Base-by-base conservation (phyloP, 2,888 invertebrate genomes). In the Tiliacea aurago region DNA sequence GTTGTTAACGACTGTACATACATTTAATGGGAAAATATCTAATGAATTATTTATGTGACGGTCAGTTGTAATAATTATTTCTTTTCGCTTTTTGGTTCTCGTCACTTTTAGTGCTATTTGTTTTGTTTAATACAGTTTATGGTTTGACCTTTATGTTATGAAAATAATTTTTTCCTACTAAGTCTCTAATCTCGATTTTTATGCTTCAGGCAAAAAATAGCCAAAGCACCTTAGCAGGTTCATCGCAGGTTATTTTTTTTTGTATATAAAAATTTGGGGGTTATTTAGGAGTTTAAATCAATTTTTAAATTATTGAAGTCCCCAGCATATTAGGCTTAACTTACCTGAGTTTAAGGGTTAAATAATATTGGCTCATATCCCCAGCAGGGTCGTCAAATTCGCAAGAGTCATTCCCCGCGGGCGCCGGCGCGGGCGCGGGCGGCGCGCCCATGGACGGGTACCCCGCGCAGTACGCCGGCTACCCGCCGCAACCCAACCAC, bases 341-440 rank as follows among this genome's bases (percentile, higher is more conserved):
- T n/a, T 28, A 4, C 6, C 2, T 4, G 15, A 43, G 33, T 43
- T 15, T 3, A 5, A 18, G 11, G 20, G 33, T 45, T 23, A 41
- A 37, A 76, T 70, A 70, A 77, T 20, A 76, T 70, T 2, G 13
- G 43, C 11, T 56, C 20, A 0, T 70, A n/a, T 63, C 6, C 28
- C 47, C 71, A 78, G 85, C 94, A 97, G 98, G 99, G 86, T 98
- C 98, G 87, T 98, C 98, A 87, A 99, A 99, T 96, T 98, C 98
- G 68, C 98, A 98, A 97, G 99, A 99, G 94, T 98, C 99, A 88
- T 99, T 99, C 97, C 98, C 98, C 84, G 47, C 98, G 84, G 66
- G 43, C 97, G 97, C 97, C 87, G 97, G 97, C 88, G 97, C 97
- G 88, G 97, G 97, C 86, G 97, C 98, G 83, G 89, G 96, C 85